Percentiles rank a stretch among this genome's conserved stretches.
phyloP scores from a whole-genome alignment of 2,888 invertebrate genomes.

The Protophormia terraenovae region DNA sequence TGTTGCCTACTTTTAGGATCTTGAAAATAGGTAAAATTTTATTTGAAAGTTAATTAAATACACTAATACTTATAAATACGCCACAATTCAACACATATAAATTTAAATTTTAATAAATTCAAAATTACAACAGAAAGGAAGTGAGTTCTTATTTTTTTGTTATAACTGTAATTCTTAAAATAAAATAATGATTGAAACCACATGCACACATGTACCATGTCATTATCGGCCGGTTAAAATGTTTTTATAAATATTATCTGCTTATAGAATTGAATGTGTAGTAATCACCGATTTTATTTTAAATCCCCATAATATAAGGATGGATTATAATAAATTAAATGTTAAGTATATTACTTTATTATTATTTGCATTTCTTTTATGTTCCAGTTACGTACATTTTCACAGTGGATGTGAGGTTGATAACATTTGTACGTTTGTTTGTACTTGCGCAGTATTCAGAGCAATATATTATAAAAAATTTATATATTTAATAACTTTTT shows the following conservation, averaged over 20 bases:
- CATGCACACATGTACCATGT: not conserved
- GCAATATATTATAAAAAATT: not conserved
- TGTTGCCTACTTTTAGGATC: not conserved
- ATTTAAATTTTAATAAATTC: too few species aligned
- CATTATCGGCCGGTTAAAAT: constrained; percentile 29
- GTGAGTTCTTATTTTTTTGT: too few species aligned
- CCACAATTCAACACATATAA: too few species aligned
- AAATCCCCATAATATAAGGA: not conserved
- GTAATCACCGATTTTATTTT: not conserved
- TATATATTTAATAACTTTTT: not conserved
- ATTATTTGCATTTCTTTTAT: too few species aligned
- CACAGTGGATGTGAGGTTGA: not conserved
- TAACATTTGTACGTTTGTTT: constrained; percentile 39
- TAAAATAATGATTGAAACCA: too few species aligned
- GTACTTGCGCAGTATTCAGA: constrained; percentile 61
- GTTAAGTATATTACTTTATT: not conserved
- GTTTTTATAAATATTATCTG: not conserved
- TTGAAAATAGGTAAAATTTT: not conserved
- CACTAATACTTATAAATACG: too few species aligned
- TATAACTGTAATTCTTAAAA: too few species aligned
- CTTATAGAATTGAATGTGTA: not conserved
- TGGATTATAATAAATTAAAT: not conserved
- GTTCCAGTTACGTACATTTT: not conserved
- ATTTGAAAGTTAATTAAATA: not conserved
- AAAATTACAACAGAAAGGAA: too few species aligned